A percentile compares a stretch with the other conserved stretches of the same genome.
These are phyloP conservation scores for Cartodere bifasciata DNA, from an alignment of 2,888 invertebrate species.

Conservation along the genomic window DNA sequence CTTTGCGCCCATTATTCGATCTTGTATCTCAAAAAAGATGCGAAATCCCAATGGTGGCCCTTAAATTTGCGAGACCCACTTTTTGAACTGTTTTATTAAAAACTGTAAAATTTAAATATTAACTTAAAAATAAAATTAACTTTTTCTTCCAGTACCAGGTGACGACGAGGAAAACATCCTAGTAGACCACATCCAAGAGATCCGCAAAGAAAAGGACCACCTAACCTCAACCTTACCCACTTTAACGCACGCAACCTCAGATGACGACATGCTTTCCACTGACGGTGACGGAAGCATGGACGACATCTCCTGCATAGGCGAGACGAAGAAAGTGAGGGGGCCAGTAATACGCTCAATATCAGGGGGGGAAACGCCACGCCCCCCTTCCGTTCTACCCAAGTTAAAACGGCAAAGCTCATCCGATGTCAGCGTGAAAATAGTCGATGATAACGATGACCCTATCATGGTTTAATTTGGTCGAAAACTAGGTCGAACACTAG, in stretches of 20 bases:
- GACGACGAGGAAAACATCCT: constrained; percentile 64
- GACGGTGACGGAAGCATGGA: constrained; percentile 66
- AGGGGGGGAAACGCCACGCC: constrained; percentile 25
- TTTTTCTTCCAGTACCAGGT: constrained; percentile 24
- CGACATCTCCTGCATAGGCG: constrained; percentile 38
- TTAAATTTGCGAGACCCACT: too few species aligned
- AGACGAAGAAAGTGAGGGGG: constrained; percentile 25
- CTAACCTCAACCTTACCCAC: constrained; percentile 69
- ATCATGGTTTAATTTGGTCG: constrained; percentile 36
- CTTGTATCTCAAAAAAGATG: too few species aligned
- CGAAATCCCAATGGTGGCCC: too few species aligned
- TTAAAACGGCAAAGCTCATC: constrained; percentile 34
- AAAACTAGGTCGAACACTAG: too few species aligned
- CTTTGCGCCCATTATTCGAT: too few species aligned
- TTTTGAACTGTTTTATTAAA: too few species aligned
- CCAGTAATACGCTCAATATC: constrained; percentile 33
- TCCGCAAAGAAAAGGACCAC: constrained; percentile 69
- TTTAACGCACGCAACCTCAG: constrained; percentile 70
- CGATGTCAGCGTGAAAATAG: constrained; percentile 30
- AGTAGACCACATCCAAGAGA: constrained; percentile 67
- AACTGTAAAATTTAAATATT: too few species aligned
- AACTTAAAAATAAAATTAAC: too few species aligned
- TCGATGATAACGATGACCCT: constrained; percentile 34
- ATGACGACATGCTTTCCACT: constrained; percentile 74
- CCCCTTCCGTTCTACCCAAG: constrained; percentile 24